Conservation (phyloP, 2,113 vertebrate genomes). For the Bufo bufo region DNA sequence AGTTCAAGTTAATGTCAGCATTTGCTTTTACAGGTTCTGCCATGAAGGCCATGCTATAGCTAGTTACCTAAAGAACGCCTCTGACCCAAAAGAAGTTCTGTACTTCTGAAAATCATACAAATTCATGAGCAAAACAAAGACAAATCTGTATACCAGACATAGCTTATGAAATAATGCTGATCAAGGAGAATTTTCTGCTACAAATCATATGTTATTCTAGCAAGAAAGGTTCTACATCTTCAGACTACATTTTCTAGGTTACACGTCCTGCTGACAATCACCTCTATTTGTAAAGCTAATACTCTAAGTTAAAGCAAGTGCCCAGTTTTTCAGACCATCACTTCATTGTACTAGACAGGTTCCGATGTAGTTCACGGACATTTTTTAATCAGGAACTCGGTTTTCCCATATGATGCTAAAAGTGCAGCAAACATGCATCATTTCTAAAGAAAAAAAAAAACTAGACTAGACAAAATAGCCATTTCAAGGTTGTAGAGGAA, state of each 20-base stretch:
- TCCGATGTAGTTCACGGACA: constrained; percentile 19
- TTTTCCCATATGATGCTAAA: constrained; percentile 9
- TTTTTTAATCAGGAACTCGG: neutral
- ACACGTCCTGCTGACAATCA: neutral
- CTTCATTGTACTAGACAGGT: neutral
- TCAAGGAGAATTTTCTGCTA: neutral
- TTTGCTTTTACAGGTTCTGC: neutral
- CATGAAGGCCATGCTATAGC: too few relatives aligned
- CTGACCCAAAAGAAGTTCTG: neutral
- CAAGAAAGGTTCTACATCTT: neutral
- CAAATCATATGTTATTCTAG: neutral
- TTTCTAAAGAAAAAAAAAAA: constrained; percentile 14
- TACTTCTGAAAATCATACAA: too few relatives aligned
- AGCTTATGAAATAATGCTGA: neutral
- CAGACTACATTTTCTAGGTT: neutral
- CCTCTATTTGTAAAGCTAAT: neutral
- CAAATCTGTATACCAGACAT: neutral
- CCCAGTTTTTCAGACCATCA: constrained; percentile 8
- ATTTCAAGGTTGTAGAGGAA: constrained; percentile 32
- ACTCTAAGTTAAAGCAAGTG: neutral
- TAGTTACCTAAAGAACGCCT: neutral
- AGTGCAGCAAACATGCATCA: constrained; percentile 37
- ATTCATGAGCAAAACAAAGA: too few relatives aligned
- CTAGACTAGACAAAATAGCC: constrained; percentile 29
- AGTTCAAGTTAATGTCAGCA: neutral